Evolutionary conservation across 2,888 invertebrate species (phyloP), one percentile per base, ranked within the genome.

Genomic region (Tiphia femorata): DNA sequence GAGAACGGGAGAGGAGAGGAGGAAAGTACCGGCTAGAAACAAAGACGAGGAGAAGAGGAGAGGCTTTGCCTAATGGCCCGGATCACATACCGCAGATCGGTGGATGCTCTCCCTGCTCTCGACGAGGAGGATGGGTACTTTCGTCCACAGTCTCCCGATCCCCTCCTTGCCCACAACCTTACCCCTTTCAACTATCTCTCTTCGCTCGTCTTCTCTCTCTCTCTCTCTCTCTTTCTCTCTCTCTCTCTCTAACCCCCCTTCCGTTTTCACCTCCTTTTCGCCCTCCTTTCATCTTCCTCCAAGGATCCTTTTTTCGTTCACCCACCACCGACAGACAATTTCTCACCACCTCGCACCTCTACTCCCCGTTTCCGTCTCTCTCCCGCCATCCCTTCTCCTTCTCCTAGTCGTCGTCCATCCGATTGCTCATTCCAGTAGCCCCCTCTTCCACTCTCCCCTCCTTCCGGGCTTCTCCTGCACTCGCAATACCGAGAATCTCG

Each of bases 61-160:
- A 58, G 49, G 56, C 78, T 78, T 75, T 75, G 73, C 75, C 76
- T 81, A 81, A 81, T 81, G 80, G 81, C 72, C 70, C 59, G 77
- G 79, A 78, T 80, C 77, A 78, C 79, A 77, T 69, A 72, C 72
- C 78, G 73, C 74, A 75, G 72, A 80, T 77, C 79, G 72, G 59
- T 65, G 70, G 58, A 65, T 64, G 50, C 52, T 53, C 58, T 40
- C 38, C n/a, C n/a, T n/a, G n/a, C n/a, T n/a, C n/a, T n/a, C n/a
- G n/a, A n/a, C n/a, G n/a, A n/a, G n/a, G n/a, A 38, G 56, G 35
- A 56, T 59, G 44, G 29, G 49, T 14, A 52, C 17, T 58, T 47
- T 27, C 47, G 46, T 16, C 49, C 14, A 75, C 73, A 77, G 77
- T 74, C 70, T 68, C 68, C 6, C 46, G 25, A 35, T 29, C 43